Conservation (phyloP, 2,113 vertebrate species). For the Chunga burmeisteri region DNA sequence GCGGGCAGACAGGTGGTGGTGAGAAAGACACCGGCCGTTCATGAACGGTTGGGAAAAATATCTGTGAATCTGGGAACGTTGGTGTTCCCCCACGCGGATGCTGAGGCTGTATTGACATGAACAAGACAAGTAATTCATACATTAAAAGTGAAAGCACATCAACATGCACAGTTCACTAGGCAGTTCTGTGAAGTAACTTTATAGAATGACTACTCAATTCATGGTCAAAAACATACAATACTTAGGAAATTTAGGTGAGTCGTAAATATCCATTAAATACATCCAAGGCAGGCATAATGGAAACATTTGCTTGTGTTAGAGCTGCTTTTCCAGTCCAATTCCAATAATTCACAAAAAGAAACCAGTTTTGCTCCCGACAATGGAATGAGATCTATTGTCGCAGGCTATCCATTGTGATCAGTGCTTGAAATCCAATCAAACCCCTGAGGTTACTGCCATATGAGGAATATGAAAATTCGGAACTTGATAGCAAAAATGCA, state of each 20-base stretch:
- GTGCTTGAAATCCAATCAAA: not conserved
- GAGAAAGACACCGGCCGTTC: constrained; percentile 96
- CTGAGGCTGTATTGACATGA: constrained; percentile 94
- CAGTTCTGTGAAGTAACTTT: constrained; percentile 72
- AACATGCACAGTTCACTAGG: constrained; percentile 75
- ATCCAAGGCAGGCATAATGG: constrained; percentile 66
- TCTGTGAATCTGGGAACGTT: constrained; percentile 85
- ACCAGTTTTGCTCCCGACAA: not conserved
- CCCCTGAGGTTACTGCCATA: not conserved
- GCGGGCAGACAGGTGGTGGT: constrained; percentile 89
- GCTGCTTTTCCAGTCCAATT: constrained; percentile 70
- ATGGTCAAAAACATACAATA: constrained; percentile 71
- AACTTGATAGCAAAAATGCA: not conserved
- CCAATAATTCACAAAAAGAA: not conserved
- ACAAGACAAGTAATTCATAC: constrained; percentile 91
- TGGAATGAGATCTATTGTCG: not conserved
- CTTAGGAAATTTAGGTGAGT: constrained; percentile 69
- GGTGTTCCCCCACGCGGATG: constrained; percentile 88
- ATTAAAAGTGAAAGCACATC: constrained; percentile 85
- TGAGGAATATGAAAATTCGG: not conserved
- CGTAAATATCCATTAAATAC: constrained; percentile 81
- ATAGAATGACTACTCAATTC: constrained; percentile 72
- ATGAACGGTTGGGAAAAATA: constrained; percentile 91
- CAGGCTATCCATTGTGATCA: not conserved
- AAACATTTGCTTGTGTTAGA: constrained; percentile 65